Conservation (phyloP, 2,797 vertebrate species). For the Chrosomus eos region DNA sequence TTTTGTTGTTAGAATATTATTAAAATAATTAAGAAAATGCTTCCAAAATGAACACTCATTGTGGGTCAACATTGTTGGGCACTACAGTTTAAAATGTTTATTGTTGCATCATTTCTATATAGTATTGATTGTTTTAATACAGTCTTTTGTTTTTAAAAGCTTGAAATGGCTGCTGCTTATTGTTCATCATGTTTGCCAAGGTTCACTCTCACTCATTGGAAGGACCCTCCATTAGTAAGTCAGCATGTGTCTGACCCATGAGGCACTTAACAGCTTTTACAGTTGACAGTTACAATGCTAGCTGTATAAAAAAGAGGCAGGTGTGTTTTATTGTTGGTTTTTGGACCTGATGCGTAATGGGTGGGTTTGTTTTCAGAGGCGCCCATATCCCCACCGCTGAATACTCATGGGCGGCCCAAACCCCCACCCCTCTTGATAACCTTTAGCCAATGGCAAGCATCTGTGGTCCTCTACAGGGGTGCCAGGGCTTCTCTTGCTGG, state of each 20-base stretch:
- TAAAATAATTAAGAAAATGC: not conserved
- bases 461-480: slow-evolving; percentile 49
- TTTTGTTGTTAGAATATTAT: not conserved
- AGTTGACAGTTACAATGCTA: slow-evolving; percentile 33
- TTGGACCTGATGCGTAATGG: slow-evolving; percentile 8
- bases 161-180: slow-evolving; percentile 25
- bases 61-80: not conserved
- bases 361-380: not conserved
- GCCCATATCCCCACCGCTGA: not conserved
- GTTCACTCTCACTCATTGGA: slow-evolving; percentile 30
- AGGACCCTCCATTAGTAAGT: slow-evolving; percentile 41
- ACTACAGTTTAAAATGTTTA: not conserved
- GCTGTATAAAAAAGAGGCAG: slow-evolving; percentile 16
- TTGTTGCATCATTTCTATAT: not conserved
- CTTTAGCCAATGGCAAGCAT: slow-evolving; percentile 49
- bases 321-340: slow-evolving; percentile 34
- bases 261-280: slow-evolving; percentile 47
- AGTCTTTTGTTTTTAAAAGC: slow-evolving; percentile 23
- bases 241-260: slow-evolving; percentile 30
- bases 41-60: not conserved
- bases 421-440: slow-evolving; percentile 30
- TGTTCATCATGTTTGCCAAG: slow-evolving; percentile 30
- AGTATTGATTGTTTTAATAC: not conserved
- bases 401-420: not conserved
- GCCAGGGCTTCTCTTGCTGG: slow-evolving; percentile 44